These are phyloP conservation scores for Phenganax subtilis DNA, from an alignment of 92 coral and sea anemone species.

Conservation along the genomic window DNA sequence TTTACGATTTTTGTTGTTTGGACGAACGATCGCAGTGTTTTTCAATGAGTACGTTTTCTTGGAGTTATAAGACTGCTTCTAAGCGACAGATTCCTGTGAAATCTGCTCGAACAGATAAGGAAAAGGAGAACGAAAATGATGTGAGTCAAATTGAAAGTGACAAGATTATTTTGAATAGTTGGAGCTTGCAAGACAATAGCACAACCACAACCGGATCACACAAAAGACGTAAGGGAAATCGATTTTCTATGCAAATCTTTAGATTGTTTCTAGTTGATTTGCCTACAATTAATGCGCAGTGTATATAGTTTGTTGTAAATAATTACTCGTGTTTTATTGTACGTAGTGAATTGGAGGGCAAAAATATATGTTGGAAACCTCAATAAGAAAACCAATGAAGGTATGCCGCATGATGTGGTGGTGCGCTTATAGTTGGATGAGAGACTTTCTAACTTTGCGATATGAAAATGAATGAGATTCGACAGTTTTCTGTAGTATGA, in stretches of 20 bases:
- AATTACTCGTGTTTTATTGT: neutral
- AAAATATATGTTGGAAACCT: constrained; percentile 92
- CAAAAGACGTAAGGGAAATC: constrained; percentile 28
- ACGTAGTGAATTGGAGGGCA: constrained; percentile 75
- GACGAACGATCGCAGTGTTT: neutral
- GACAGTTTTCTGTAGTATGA: too few relatives aligned
- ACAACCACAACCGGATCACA: neutral
- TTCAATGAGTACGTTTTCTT: constrained; percentile 37
- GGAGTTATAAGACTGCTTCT: constrained; percentile 35
- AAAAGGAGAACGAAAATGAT: neutral
- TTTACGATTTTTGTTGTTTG: neutral
- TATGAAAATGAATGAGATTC: neutral
- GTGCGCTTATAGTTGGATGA: neutral
- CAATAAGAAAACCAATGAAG: constrained; percentile 78
- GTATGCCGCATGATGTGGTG: constrained; percentile 34
- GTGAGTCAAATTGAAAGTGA: neutral
- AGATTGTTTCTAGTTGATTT: neutral
- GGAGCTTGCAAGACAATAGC: neutral
- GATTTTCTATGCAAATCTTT: neutral
- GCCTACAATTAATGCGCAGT: neutral
- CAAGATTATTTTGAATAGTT: neutral
- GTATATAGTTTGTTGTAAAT: neutral
- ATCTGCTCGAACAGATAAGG: neutral
- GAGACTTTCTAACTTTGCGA: neutral
- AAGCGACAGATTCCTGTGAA: constrained; percentile 25